Base-by-base conservation (phyloP, 1,140 invertebrate species). In the Ditylenchus dipsaci region DNA sequence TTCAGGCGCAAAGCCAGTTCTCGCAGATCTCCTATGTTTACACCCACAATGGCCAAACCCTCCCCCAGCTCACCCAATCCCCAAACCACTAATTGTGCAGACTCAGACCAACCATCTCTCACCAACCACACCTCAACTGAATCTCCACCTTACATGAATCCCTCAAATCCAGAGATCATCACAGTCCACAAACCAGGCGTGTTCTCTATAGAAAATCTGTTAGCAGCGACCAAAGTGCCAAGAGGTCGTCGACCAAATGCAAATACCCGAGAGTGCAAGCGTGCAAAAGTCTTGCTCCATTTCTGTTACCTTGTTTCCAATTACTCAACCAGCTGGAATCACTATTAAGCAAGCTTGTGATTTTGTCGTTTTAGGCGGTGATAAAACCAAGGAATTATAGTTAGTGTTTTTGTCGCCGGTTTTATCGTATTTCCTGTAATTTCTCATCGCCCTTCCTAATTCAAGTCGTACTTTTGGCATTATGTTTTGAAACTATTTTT, bases 311-410 rank as follows among this genome's bases (percentile, higher is more conserved):
- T 0, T 84, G n/a, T 85, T 84, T 61, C 83, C 83, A 1, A 80
- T 85, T 45, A 85, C 84, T 8, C 85, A 86, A 68, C 85, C 85
- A 5, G 79, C 84, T 43, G 85, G 85, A 1, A 67, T 68, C 19
- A 80, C 74, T 19, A 78, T 81, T 29, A 77, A 69, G 33, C n/a
- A n/a, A 38, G 33, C 33, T 38, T 38, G 33, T 11, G 11, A 38
- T 38, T 33, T 38, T 43, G 45, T n/a, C 8, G 53, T 47, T n/a
- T 33, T 26, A 21, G 56, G 27, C 19, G 38, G 33, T 11, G 33
- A 59, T 17, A 19, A 66, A 21, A 57, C 17, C 62, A 65, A 45
- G n/a, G 26, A 27, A n/a, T 26, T 0, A 26, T 29, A 58, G 17
- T 29, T 17, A 27, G 38, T 47, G 15, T 60, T 27, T 38, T 38